Conservation (phyloP, 2,113 vertebrate species). For the Oostethus manadensis region DNA sequence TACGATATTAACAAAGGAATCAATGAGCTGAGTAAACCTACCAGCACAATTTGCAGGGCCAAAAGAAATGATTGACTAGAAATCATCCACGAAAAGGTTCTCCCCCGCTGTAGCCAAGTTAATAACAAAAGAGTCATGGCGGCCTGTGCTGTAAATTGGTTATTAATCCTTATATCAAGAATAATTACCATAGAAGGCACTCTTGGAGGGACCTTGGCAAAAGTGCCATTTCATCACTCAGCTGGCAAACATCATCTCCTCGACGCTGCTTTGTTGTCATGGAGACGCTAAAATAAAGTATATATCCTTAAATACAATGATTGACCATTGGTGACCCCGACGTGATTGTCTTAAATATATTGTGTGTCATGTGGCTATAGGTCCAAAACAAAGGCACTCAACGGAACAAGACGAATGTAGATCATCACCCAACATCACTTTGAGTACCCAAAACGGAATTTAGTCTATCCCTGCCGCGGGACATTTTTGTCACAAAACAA, state of each 20-base stretch:
- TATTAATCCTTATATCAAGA: constrained; percentile 83
- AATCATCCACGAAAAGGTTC: constrained; percentile 74
- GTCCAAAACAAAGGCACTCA: too few relatives aligned
- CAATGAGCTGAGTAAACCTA: constrained; percentile 84
- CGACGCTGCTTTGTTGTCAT: not conserved
- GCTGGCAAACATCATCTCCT: constrained; percentile 11
- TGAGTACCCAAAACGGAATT: too few relatives aligned
- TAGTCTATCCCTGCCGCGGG: too few relatives aligned
- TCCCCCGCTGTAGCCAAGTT: constrained; percentile 69
- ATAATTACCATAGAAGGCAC: constrained; percentile 73
- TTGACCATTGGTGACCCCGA: too few relatives aligned
- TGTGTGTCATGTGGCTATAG: too few relatives aligned
- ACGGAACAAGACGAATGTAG: too few relatives aligned
- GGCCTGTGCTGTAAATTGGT: constrained; percentile 72
- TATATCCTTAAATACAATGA: too few relatives aligned
- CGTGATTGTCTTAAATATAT: too few relatives aligned
- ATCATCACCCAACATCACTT: too few relatives aligned
- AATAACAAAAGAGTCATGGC: constrained; percentile 75
- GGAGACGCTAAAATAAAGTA: too few relatives aligned
- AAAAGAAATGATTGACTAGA: constrained; percentile 79
- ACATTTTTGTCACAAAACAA: too few relatives aligned
- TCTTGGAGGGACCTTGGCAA: constrained; percentile 65
- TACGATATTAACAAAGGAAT: constrained; percentile 84
- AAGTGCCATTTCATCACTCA: constrained; percentile 33
- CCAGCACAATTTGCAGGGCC: constrained; percentile 66